Evolutionary conservation across 2,113 vertebrate species (phyloP).

Genomic region (Pseudopodoces humilis): DNA sequence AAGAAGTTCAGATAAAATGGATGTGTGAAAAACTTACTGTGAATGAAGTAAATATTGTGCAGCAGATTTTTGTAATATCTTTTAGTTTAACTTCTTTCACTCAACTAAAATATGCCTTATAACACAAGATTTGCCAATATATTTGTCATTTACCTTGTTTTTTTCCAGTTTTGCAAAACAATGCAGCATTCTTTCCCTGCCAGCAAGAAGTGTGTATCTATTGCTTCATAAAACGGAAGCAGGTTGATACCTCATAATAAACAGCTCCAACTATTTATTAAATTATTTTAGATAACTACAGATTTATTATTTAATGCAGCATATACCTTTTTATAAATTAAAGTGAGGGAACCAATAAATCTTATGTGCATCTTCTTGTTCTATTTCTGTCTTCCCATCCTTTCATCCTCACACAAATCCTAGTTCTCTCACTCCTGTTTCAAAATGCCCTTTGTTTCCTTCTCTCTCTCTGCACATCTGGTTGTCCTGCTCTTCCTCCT

Average conservation of each 20-base stretch:
- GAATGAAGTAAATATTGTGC: not conserved
- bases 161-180: not conserved
- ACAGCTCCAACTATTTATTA: not conserved
- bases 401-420: not conserved
- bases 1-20: not conserved
- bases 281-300: not conserved
- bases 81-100: not conserved
- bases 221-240: not conserved
- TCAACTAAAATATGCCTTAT: not conserved
- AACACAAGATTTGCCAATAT: not conserved
- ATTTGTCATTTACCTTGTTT: not conserved
- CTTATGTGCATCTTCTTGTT: not conserved
- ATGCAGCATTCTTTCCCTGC: not conserved
- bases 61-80: not conserved
- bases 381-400: not conserved
- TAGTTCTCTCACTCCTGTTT: not conserved
- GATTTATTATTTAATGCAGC: not conserved
- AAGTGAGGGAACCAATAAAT: not conserved
- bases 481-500: not conserved
- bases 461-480: slow-evolving; percentile 30
- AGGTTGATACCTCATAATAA: not conserved
- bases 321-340: not conserved
- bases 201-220: not conserved
- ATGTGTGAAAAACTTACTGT: not conserved
- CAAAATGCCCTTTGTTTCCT: slow-evolving; percentile 27